Base-by-base conservation (phyloP, 2,113 vertebrate species). In the Entosphenus tridentatus region DNA sequence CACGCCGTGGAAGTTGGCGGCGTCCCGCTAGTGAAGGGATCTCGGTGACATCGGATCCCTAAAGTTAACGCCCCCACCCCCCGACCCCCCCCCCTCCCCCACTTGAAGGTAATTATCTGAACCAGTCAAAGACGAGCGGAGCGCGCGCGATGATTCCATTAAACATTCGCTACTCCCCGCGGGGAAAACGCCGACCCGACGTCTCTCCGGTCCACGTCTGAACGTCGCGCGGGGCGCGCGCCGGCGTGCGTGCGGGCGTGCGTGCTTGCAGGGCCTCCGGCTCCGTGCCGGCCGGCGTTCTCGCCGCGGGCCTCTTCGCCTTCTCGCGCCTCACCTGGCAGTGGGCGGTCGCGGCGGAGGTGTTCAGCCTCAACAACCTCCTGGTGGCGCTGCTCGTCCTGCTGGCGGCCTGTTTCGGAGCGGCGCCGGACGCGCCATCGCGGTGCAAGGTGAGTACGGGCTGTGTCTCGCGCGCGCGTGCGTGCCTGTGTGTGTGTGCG, bases 341-440 rank as follows among this genome's bases (percentile, higher is more conserved):
- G 79, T 98, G 93, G 92, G 88, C 92, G 74, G 80, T 86, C 75
- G 73, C 86, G 70, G 88, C 88, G 1, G 93, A 98, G 81, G 93
- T 98, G 80, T 98, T 98, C 72, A 84, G 87, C 77, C 85, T 98
- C 76, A 96, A 96, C 85, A 98, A 92, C 84, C 80, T 96, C 76
- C 96, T 96, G 77, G 81, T 91, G 72, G 86, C 85, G 69, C 78
- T 93, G 76, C 82, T 98, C 71, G 85, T 96, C 81, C 82, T 81
- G 74, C 83, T 90, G 72, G 80, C 79, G 2, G 79, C 76, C 72
- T 77, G 72, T 74, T 96, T 95, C 75, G 80, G 85, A 74, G 79
- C 79, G 76, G 86, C 87, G 73, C 74, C 82, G 70, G 81, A 80
- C 68, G 75, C 81, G 70, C 18, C 73, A 65, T 80, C 86, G 74